Evolutionary conservation across 2,797 vertebrate genomes (phyloP).

Genomic region (Hoplostethus mediterraneus): DNA sequence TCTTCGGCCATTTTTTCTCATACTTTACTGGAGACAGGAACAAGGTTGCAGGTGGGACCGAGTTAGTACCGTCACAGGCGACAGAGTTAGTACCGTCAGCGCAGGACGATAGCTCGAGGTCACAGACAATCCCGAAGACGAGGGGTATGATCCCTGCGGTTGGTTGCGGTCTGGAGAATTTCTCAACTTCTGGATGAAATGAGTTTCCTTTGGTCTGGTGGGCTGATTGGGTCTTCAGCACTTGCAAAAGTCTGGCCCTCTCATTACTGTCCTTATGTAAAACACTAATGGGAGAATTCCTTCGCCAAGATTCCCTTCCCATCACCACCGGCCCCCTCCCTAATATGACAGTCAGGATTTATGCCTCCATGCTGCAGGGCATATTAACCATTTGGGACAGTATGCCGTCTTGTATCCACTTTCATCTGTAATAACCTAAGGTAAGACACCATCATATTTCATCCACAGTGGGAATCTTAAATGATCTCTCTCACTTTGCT

Average conservation of each 20-base stretch:
- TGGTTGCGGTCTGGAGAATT: conserved; percentile 25
- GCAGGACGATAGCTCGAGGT: conserved; percentile 34
- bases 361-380: conserved; percentile 60
- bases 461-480: conserved; percentile 75
- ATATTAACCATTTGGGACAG: conserved; percentile 73
- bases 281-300: conserved; percentile 65
- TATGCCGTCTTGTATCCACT: conserved; percentile 70
- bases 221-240: conserved; percentile 22
- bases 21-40: conserved; percentile 41
- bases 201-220: conserved; percentile 25
- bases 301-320: conserved; percentile 43
- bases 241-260: conserved; percentile 16
- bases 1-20: conserved; percentile 53
- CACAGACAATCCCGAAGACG: conserved; percentile 22
- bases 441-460: conserved; percentile 73
- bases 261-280: conserved; percentile 65
- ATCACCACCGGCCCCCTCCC: conserved; percentile 36
- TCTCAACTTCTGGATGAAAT: conserved; percentile 41
- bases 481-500: conserved; percentile 50
- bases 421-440: conserved; percentile 78
- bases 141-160: conserved; percentile 11
- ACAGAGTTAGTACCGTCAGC: conserved; percentile 17
- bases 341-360: conserved; percentile 70
- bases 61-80: conserved; percentile 23
- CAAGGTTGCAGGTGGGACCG: conserved; percentile 35